These are phyloP conservation scores for Heliangelus exortis DNA, from an alignment of 2,797 vertebrate species.

Conservation along the genomic window DNA sequence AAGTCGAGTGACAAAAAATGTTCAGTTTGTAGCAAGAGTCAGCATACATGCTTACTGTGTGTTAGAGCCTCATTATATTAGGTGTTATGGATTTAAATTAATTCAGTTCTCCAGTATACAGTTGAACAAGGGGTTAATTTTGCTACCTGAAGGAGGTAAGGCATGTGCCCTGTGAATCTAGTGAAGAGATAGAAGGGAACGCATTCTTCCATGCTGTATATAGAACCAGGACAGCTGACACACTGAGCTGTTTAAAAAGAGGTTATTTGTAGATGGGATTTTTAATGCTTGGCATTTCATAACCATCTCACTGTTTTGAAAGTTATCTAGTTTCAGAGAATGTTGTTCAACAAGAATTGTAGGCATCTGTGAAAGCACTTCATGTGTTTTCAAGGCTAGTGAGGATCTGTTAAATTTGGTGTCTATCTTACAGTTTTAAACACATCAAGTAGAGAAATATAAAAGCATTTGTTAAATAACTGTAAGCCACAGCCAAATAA, in stretches of 20 bases:
- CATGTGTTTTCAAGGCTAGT: not conserved
- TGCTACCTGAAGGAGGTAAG: not conserved
- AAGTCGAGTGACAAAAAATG: not conserved
- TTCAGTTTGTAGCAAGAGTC: not conserved
- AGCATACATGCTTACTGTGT: accelerated
- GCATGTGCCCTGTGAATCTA: not conserved
- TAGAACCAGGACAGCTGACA: conserved; percentile 38
- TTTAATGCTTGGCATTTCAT: conserved; percentile 55
- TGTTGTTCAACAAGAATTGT: conserved; percentile 21
- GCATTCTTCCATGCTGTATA: conserved; percentile 6
- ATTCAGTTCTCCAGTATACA: not conserved
- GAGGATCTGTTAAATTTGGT: conserved; percentile 29
- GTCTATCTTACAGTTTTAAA: conserved; percentile 11
- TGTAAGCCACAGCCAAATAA: conserved; percentile 20
- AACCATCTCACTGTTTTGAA: not conserved
- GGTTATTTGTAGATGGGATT: conserved; percentile 40
- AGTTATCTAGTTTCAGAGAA: conserved; percentile 49
- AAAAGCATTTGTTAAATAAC: conserved; percentile 53
- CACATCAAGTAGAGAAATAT: conserved; percentile 7
- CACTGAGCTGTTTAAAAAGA: conserved; percentile 30
- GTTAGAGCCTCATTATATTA: accelerated
- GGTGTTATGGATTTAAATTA: not conserved
- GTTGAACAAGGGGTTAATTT: not conserved
- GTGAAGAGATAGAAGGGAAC: not conserved
- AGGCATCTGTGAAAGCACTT: conserved; percentile 15